Base-by-base conservation (phyloP, 2,888 invertebrate genomes). In the Drosophila setosimentum region DNA sequence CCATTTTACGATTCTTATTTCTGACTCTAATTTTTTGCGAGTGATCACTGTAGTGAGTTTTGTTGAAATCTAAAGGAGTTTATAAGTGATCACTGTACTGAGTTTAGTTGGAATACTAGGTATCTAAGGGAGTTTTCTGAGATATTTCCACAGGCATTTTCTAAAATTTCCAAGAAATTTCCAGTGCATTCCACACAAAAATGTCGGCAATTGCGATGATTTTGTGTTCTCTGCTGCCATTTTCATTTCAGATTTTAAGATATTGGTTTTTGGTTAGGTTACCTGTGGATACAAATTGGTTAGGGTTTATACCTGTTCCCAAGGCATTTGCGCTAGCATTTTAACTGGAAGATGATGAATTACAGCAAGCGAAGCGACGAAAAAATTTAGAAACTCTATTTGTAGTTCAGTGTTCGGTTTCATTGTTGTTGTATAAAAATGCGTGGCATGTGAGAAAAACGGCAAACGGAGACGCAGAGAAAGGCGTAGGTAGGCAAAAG, bases 381-480 rank as follows among this genome's bases (percentile, higher is more conserved):
- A 83, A 73, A 76, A 65, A 60, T 67, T 59, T 69, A 40, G 40
- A 40, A 42, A 40, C 37, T 55, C n/a, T 37, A 29, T 40, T 27
- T 61, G 40, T 67, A 53, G 78, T 67, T 62, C 37, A 65, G 72
- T 68, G 48, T 68, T 63, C 6, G 68, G 60, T 73, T 72, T 69
- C 82, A 82, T 82, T 81, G 82, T 79, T 58, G 64, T 42, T 33
- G 54, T 35, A 27, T n/a, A 24, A 37, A 54, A 54, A 27, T 55
- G 54, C 81, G 87, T 78, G 83, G 89, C 86, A 88, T 87, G 89
- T 89, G 89, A 82, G 90, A 83, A 68, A 86, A 89, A 76, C 82
- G 65, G 75, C 83, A 67, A 65, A 68, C 51, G 45, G 18, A 60
- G 60, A 59, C 55, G 42, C 40, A 37, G 37, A 61, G 73, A 68